Evolutionary conservation across 2,797 vertebrate genomes (phyloP), one percentile per base, ranked within the genome.

Genomic region (Numenius phaeopus): DNA sequence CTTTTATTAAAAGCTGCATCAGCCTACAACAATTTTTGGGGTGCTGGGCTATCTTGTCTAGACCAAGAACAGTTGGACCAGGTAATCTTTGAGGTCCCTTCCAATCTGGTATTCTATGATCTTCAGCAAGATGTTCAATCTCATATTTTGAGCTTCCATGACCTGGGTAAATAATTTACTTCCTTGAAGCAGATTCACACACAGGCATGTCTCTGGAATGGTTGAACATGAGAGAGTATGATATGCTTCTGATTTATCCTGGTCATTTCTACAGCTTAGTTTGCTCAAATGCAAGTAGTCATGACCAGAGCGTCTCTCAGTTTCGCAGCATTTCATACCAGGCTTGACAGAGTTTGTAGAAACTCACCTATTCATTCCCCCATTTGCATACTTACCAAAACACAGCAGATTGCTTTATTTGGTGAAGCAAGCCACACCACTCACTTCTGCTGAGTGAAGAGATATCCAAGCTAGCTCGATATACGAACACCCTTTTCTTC

Each of bases 231-330:
- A 78, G 23, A 76, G 1, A 44, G 5, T 7, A 23, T 2, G 10
- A 70, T 15, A 11, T 6, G 49, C 8, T 77, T 75, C 42, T 54
- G 22, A 49, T 5, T 26, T 52, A 67, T 2, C 24, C 47, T 26
- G 11, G 21, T 57, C 24, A 59, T 29, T 66, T 61, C 20, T n/a
- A 9, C 16, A 62, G 34, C 26, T 78, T 11, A 29, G 6, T 40
- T 46, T 46, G 20, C 20, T 62, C 39, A 62, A 72, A 85, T 73
- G 65, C 37, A 73, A 70, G 30, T 24, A 19, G 71, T n/a, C 0
- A 2, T 1, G 0, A 22, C 20, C 37, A 67, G 57, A 91, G 58
- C 7, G 15, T 1, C 64, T 13, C 2, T 5, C 10, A 58, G 2
- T 61, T 76, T 71, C 2, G 0, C 24, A 58, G 29, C 16, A 42